Evolutionary conservation across 2,888 invertebrate genomes (phyloP).

Genomic region (Zygogramma bicolorata): DNA sequence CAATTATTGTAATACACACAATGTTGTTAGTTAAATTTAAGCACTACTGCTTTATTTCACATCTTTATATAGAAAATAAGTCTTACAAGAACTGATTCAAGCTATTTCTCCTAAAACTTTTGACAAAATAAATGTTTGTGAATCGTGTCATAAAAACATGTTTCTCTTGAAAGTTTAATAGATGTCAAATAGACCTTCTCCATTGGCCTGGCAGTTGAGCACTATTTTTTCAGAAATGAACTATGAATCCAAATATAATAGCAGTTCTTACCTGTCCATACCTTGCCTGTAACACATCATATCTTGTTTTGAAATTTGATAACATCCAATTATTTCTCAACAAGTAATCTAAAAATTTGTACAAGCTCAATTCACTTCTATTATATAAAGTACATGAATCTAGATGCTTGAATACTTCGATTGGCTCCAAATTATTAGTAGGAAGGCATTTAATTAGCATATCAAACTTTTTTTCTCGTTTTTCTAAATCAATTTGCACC

Average conservation of each 20-base stretch:
- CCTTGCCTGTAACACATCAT: conserved; percentile 67
- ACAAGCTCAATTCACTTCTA: conserved; percentile 71
- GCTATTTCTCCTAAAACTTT: too few relatives aligned
- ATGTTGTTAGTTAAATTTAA: too few relatives aligned
- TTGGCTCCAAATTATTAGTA: conserved; percentile 67
- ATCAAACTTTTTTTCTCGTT: conserved; percentile 71
- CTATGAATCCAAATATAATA: neutral
- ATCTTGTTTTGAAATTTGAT: conserved; percentile 67
- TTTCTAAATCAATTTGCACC: conserved; percentile 67
- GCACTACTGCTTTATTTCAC: too few relatives aligned
- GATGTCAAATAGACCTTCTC: too few relatives aligned
- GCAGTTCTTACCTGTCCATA: conserved; percentile 65
- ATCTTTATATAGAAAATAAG: too few relatives aligned
- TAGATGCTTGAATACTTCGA: conserved; percentile 69
- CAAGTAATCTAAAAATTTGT: conserved; percentile 68
- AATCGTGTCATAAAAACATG: too few relatives aligned
- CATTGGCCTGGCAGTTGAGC: too few relatives aligned
- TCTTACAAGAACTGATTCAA: too few relatives aligned
- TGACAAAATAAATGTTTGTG: too few relatives aligned
- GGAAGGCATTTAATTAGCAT: conserved; percentile 69
- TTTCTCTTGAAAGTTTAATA: too few relatives aligned
- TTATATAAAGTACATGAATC: conserved; percentile 71
- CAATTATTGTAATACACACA: too few relatives aligned
- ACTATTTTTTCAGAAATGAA: too few relatives aligned
- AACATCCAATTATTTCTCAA: conserved; percentile 68